Percentiles rank a stretch among this genome's conserved stretches.
Conservation (phyloP, 2,113 vertebrate genomes). For the zebrafish (Danio rerio) region DNA sequence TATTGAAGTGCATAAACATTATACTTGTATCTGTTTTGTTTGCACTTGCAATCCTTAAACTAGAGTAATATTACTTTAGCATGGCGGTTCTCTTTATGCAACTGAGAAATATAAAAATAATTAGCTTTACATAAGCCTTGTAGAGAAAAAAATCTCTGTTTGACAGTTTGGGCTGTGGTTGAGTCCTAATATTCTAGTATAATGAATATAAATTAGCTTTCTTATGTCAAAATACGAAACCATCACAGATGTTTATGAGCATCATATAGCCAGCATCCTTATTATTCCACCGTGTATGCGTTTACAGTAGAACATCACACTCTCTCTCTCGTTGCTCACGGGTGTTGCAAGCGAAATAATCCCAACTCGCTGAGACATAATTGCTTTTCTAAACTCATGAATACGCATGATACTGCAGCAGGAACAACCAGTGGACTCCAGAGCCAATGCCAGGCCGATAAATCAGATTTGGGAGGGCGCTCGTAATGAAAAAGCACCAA, state of each 20-base stretch:
- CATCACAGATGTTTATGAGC: not conserved
- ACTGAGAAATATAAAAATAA: no score
- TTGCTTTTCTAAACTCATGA: conserved; percentile 54
- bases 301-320: not conserved
- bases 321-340: not conserved
- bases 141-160: no score
- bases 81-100: no score
- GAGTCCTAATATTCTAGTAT: not conserved
- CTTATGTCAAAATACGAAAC: not conserved
- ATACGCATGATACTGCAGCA: conserved; percentile 47
- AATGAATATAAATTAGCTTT: not conserved
- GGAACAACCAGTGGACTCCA: conserved; percentile 30
- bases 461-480: conserved; percentile 17
- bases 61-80: no score
- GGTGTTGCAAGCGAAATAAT: conserved; percentile 31
- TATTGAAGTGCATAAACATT: no score
- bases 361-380: conserved; percentile 41
- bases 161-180: no score
- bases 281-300: not conserved
- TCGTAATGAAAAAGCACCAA: conserved; percentile 25
- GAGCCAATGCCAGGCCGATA: not conserved
- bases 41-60: no score
- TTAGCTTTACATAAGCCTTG: no score
- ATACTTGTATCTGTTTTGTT: no score
- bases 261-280: not conserved